These are phyloP conservation scores for Drosophila bifasciata DNA, from an alignment of 1,140 invertebrate species.

Conservation along the genomic window DNA sequence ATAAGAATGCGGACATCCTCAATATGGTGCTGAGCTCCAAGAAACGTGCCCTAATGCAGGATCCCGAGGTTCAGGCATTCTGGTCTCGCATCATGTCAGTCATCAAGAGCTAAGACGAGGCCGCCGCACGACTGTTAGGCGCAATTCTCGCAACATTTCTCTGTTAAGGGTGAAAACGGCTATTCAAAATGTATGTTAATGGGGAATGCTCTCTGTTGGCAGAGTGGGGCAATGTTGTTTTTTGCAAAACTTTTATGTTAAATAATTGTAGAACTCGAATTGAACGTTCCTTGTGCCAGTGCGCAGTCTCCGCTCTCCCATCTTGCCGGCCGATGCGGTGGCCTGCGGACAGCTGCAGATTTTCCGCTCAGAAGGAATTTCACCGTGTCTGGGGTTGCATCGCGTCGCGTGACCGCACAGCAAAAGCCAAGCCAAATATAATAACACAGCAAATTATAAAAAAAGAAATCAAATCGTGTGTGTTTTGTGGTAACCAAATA, in stretches of 20 bases:
- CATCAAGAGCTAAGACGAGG: slow-evolving; percentile 39
- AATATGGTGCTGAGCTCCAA: slow-evolving; percentile 72
- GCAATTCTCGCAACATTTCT: no score
- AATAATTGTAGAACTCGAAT: no score
- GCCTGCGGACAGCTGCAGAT: slow-evolving; percentile 48
- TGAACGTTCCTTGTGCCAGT: not conserved
- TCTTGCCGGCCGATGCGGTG: slow-evolving; percentile 46
- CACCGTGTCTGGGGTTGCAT: slow-evolving; percentile 72
- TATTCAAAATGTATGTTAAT: slow-evolving; percentile 1
- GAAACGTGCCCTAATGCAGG: slow-evolving; percentile 70
- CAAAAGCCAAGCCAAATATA: slow-evolving; percentile 12
- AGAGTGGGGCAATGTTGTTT: no score
- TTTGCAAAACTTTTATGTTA: no score
- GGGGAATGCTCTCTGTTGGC: no score
- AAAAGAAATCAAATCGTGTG: not conserved
- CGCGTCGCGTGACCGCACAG: slow-evolving; percentile 57
- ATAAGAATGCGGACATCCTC: slow-evolving; percentile 74
- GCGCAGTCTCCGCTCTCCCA: not conserved
- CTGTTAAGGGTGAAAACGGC: not conserved
- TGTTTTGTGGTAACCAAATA: no score
- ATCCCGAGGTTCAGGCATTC: slow-evolving; percentile 72
- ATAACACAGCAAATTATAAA: not conserved
- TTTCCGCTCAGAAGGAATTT: slow-evolving; percentile 66
- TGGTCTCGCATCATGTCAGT: slow-evolving; percentile 58
- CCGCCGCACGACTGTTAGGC: not conserved